These are phyloP conservation scores for Rhizoglyphus robini DNA, from an alignment of 1,140 invertebrate genomes.

Conservation along the genomic window DNA sequence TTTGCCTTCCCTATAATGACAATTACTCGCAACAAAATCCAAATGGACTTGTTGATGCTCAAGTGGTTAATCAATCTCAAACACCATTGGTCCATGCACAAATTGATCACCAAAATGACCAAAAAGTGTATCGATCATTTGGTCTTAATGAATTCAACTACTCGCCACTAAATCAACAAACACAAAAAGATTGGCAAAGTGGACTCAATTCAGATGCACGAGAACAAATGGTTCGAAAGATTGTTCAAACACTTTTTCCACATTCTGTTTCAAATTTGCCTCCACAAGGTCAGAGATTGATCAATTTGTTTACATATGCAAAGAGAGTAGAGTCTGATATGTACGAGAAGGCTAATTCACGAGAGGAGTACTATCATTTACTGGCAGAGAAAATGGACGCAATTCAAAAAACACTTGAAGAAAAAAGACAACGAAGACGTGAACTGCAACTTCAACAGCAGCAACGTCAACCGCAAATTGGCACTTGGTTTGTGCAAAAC, in stretches of 20 bases:
- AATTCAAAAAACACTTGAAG: too few species aligned
- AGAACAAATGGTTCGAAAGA: constrained; percentile 96
- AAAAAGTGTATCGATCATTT: constrained; percentile 63
- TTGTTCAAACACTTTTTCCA: constrained; percentile 98
- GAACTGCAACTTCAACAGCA: too few species aligned
- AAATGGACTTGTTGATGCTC: too few species aligned
- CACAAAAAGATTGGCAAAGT: constrained; percentile 86
- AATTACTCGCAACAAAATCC: too few species aligned
- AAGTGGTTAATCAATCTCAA: too few species aligned
- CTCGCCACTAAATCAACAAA: constrained; percentile 23
- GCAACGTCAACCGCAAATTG: too few species aligned
- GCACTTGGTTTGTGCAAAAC: too few species aligned
- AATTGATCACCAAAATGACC: constrained; percentile 44
- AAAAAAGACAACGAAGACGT: too few species aligned
- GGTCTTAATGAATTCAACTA: constrained; percentile 44
- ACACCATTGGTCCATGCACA: constrained; percentile 17
- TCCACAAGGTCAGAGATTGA: constrained; percentile 87
- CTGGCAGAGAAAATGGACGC: too few species aligned
- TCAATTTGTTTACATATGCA: constrained; percentile 93
- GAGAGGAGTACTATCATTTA: too few species aligned
- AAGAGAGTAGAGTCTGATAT: constrained; percentile 97
- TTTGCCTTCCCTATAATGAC: too few species aligned
- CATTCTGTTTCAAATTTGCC: constrained; percentile 69
- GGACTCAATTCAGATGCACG: constrained; percentile 88
- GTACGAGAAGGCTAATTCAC: too few species aligned